Evolutionary conservation across 2,113 vertebrate genomes (phyloP).

Genomic region (Notothenia rossii): DNA sequence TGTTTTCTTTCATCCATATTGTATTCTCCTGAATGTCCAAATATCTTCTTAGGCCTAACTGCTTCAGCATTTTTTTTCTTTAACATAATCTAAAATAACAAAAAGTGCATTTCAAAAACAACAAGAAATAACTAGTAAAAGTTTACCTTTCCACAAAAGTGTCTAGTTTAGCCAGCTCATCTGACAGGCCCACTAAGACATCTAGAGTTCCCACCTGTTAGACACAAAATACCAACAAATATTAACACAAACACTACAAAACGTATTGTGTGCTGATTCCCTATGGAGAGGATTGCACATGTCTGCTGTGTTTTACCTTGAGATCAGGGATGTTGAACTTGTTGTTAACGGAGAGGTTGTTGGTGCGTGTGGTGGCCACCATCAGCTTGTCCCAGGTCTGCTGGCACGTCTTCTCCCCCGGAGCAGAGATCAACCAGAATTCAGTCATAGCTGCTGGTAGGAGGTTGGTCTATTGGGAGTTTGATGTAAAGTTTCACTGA

Average conservation of each 20-base stretch:
- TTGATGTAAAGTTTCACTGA: constrained; percentile 43
- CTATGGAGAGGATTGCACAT: neutral
- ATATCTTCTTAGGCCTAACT: too few species aligned
- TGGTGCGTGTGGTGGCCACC: constrained; percentile 91
- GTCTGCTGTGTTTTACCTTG: constrained; percentile 83
- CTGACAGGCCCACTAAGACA: constrained; percentile 96
- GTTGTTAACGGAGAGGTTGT: constrained; percentile 92
- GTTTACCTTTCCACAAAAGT: constrained; percentile 95
- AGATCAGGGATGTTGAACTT: constrained; percentile 99
- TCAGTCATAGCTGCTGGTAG: constrained; percentile 90
- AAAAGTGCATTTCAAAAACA: neutral
- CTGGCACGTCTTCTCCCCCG: constrained; percentile 98
- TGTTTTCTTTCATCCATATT: too few species aligned
- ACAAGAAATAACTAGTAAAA: neutral
- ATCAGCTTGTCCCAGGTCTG: constrained; percentile 99
- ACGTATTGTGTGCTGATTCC: neutral
- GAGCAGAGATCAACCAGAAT: constrained; percentile 99
- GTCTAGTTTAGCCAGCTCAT: constrained; percentile 97
- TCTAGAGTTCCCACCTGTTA: constrained; percentile 96
- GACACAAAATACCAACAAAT: neutral
- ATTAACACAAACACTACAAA: neutral
- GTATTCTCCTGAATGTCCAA: too few species aligned
- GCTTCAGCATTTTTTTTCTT: too few species aligned
- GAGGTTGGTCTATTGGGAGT: constrained; percentile 15
- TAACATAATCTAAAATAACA: too few species aligned